A percentile compares a stretch with the other conserved stretches of the same genome.
Conservation (phyloP, 2,888 invertebrate species). For the Calliopum simillimum region DNA sequence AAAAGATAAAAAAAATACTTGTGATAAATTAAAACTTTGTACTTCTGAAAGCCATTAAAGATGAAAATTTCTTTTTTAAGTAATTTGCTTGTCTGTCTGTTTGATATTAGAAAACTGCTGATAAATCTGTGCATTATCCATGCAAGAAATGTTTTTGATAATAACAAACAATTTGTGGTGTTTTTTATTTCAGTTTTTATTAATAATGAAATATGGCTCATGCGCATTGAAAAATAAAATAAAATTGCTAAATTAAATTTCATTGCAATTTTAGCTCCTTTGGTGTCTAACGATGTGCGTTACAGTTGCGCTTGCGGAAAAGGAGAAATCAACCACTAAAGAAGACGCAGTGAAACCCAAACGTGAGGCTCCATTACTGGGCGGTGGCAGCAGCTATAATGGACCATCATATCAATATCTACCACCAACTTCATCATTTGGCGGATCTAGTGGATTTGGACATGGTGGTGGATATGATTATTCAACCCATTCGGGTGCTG, state of each 20-base stretch:
- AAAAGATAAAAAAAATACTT: no score
- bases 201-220: not conserved
- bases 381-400: slow-evolving; percentile 51
- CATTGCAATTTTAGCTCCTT: slow-evolving; percentile 27
- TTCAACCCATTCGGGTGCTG: slow-evolving; percentile 42
- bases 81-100: no score
- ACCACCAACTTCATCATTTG: slow-evolving; percentile 50
- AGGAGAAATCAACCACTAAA: slow-evolving; percentile 32
- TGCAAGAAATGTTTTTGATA: no score
- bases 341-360: slow-evolving; percentile 47
- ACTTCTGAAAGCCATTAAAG: no score
- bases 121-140: no score
- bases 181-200: no score
- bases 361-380: slow-evolving; percentile 54
- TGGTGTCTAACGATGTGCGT: slow-evolving; percentile 31
- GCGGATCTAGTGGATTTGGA: slow-evolving; percentile 34
- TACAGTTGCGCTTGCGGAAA: slow-evolving; percentile 29
- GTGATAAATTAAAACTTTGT: no score
- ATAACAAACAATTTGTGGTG: no score
- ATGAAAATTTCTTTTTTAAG: no score
- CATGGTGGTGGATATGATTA: slow-evolving; percentile 4
- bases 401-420: slow-evolving; percentile 60
- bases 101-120: no score
- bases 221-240: not conserved
- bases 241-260: not conserved